phyloP scores from a whole-genome alignment of 2,888 invertebrate species.

The Galerucella calmariensis region DNA sequence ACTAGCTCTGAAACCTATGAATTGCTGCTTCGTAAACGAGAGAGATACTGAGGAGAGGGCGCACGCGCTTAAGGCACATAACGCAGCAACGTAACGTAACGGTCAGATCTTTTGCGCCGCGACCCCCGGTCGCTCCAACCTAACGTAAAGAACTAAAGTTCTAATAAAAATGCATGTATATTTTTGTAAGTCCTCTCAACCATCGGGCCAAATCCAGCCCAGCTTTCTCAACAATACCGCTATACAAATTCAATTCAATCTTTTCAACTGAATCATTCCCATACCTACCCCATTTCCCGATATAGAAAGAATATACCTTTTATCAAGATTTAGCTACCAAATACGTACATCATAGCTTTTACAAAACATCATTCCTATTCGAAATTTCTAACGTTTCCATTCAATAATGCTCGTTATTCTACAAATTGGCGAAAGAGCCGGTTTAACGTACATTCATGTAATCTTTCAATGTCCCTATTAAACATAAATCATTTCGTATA shows the following conservation, averaged over 20 bases:
- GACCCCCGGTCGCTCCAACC: too few relatives aligned
- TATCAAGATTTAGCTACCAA: neutral
- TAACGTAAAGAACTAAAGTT: too few relatives aligned
- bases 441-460: slow-evolving; percentile 14
- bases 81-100: too few relatives aligned
- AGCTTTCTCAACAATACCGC: neutral
- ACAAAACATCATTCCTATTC: neutral
- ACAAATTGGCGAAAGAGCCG: slow-evolving; percentile 30
- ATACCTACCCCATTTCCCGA: neutral
- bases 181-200: neutral
- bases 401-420: slow-evolving; percentile 17
- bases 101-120: too few relatives aligned
- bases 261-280: neutral
- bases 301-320: neutral
- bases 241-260: neutral
- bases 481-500: slow-evolving; percentile 25
- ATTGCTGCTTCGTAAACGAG: too few relatives aligned
- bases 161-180: too few relatives aligned
- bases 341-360: neutral
- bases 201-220: neutral
- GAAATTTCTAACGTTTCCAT: neutral
- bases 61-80: too few relatives aligned
- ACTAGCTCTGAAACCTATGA: too few relatives aligned
- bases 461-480: slow-evolving; percentile 21
- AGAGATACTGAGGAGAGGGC: too few relatives aligned